Percentiles rank a stretch among this genome's conserved stretches.
These are phyloP conservation scores for Onchidella celtica DNA, from an alignment of 2,888 invertebrate genomes.

Conservation along the genomic window DNA sequence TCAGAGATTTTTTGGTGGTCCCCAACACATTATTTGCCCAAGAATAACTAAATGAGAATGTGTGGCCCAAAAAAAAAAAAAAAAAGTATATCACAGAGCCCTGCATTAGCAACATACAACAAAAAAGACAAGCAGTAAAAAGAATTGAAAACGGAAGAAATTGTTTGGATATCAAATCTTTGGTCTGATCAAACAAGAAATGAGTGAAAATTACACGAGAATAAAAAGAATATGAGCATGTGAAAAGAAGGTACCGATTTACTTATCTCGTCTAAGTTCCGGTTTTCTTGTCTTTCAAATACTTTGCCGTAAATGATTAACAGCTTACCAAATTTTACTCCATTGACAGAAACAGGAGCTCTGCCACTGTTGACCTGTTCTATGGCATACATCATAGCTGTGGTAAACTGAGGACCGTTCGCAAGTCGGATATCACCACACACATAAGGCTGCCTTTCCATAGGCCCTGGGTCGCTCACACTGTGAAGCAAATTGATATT, in stretches of 20 bases:
- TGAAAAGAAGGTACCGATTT: not conserved
- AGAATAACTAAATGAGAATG: too few relatives aligned
- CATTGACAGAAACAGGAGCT: slow-evolving; percentile 50
- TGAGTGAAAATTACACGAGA: not conserved
- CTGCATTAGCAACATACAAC: too few relatives aligned
- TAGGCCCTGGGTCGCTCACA: slow-evolving; percentile 58
- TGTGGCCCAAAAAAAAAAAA: too few relatives aligned
- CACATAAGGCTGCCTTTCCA: slow-evolving; percentile 57
- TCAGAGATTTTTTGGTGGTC: too few relatives aligned
- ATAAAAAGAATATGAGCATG: not conserved
- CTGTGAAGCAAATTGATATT: too few relatives aligned
- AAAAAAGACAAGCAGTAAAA: too few relatives aligned
- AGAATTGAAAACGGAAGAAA: too few relatives aligned
- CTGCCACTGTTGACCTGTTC: slow-evolving; percentile 61
- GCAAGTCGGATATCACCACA: slow-evolving; percentile 61
- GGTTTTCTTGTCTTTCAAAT: not conserved
- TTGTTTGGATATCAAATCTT: not conserved
- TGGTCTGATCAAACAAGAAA: not conserved
- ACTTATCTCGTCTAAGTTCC: not conserved
- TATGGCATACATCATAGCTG: slow-evolving; percentile 69
- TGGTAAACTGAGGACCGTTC: slow-evolving; percentile 67
- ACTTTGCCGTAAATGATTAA: not conserved
- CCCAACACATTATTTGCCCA: too few relatives aligned
- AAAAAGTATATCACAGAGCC: too few relatives aligned
- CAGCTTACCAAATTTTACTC: slow-evolving; percentile 45